Evolutionary conservation across 1,140 invertebrate genomes (phyloP).

Genomic region (Philotrypesis tridentata): DNA sequence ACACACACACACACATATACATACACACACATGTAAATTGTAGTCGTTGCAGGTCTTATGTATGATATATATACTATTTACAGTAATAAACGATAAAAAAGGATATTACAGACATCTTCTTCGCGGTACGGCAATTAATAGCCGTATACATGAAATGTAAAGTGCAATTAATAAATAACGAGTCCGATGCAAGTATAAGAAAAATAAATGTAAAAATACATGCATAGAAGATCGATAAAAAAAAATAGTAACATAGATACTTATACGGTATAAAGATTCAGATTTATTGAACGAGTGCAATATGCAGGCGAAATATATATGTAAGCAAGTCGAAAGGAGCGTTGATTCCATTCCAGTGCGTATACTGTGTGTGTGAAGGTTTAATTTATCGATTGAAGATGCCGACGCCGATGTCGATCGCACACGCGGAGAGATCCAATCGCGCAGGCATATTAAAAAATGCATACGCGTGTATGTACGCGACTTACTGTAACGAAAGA

Average conservation of each 20-base stretch:
- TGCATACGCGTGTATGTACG: not conserved
- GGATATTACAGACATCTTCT: not conserved
- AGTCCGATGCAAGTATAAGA: not conserved
- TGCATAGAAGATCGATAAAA: not conserved
- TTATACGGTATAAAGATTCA: not conserved
- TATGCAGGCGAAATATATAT: not conserved
- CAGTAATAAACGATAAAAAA: not conserved
- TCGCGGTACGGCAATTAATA: not conserved
- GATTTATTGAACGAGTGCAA: not conserved
- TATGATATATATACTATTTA: not conserved
- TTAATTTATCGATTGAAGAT: not conserved
- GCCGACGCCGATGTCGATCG: too few relatives aligned
- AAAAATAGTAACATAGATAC: not conserved
- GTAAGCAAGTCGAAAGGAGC: not conserved
- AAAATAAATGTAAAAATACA: not conserved
- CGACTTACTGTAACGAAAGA: not conserved
- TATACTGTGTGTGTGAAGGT: not conserved
- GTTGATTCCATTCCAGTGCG: not conserved
- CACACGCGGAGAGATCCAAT: too few relatives aligned
- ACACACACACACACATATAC: not conserved
- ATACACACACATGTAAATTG: not conserved
- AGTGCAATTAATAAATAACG: not conserved
- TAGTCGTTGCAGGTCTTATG: not conserved
- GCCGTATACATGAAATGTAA: not conserved
- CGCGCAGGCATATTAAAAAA: too few relatives aligned